These are phyloP conservation scores for Geopemphigus sp. DNA, from an alignment of 1,140 invertebrate species.

Conservation along the genomic window DNA sequence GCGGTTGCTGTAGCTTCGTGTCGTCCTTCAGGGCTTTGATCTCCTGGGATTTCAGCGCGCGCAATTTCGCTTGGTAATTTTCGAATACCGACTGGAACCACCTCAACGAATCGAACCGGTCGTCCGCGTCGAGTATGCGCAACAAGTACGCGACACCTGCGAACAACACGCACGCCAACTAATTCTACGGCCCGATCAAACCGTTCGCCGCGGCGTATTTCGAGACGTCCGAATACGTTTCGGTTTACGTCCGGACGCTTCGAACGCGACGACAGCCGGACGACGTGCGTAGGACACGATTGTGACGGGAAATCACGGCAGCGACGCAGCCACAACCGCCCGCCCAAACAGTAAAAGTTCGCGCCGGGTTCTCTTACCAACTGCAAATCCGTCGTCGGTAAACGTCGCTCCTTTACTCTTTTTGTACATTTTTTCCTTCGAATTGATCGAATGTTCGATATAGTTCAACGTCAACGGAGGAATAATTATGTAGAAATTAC, in stretches of 20 bases:
- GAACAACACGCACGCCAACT: too few relatives aligned
- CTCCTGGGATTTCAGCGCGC: conserved; percentile 61
- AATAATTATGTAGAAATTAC: conserved; percentile 91
- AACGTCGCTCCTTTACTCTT: conserved; percentile 80
- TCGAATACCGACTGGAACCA: conserved; percentile 90
- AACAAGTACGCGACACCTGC: conserved; percentile 70
- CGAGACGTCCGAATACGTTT: too few relatives aligned
- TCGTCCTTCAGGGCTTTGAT: conserved; percentile 62
- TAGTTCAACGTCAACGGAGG: conserved; percentile 93
- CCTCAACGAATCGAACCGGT: conserved; percentile 88
- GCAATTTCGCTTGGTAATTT: conserved; percentile 67
- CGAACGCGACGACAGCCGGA: too few relatives aligned
- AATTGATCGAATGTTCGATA: conserved; percentile 87
- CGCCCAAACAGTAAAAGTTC: too few relatives aligned
- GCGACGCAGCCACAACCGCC: too few relatives aligned
- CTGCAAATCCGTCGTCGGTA: conserved; percentile 97
- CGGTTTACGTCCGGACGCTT: too few relatives aligned
- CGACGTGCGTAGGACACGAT: too few relatives aligned
- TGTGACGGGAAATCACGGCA: too few relatives aligned
- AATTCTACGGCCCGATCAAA: too few relatives aligned
- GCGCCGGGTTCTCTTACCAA: conserved; percentile 65
- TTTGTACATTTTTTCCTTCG: conserved; percentile 86
- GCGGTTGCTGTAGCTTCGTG: conserved; percentile 88
- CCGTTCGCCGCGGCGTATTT: too few relatives aligned
- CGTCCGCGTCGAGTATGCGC: conserved; percentile 64